These are phyloP conservation scores for Thaumatotibia leucotreta DNA, from an alignment of 1,140 invertebrate genomes.

Conservation along the genomic window DNA sequence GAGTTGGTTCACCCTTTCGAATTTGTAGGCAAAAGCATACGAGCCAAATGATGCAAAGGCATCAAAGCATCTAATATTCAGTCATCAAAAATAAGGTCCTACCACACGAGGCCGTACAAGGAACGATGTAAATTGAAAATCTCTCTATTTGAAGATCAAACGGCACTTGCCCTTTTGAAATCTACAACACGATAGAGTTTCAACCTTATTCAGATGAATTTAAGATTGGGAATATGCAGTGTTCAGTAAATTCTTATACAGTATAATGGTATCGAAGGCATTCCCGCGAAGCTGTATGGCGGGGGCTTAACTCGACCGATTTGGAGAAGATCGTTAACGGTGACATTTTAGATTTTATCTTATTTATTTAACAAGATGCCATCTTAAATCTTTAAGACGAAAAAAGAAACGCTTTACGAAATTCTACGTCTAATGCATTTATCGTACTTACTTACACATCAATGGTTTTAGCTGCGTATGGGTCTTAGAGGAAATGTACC, in stretches of 20 bases:
- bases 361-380: neutral
- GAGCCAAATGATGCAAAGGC: neutral
- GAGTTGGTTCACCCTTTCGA: neutral
- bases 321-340: neutral
- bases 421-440: neutral
- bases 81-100: neutral
- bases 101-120: conserved; percentile 16
- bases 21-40: neutral
- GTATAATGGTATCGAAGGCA: neutral
- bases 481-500: neutral
- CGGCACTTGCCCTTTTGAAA: conserved; percentile 22
- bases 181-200: neutral
- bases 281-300: neutral
- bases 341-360: neutral
- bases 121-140: conserved; percentile 43
- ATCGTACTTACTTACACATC: neutral
- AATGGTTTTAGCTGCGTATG: neutral
- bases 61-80: conserved; percentile 1
- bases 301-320: neutral
- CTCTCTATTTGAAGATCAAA: conserved; percentile 37
- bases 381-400: neutral
- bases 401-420: neutral
- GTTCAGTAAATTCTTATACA: neutral
- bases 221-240: neutral
- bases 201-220: neutral